A percentile compares a stretch with the other conserved stretches of the same genome.
Evolutionary conservation across 2,888 invertebrate genomes (phyloP).

Genomic region (Lepidocyrtoides sp.): DNA sequence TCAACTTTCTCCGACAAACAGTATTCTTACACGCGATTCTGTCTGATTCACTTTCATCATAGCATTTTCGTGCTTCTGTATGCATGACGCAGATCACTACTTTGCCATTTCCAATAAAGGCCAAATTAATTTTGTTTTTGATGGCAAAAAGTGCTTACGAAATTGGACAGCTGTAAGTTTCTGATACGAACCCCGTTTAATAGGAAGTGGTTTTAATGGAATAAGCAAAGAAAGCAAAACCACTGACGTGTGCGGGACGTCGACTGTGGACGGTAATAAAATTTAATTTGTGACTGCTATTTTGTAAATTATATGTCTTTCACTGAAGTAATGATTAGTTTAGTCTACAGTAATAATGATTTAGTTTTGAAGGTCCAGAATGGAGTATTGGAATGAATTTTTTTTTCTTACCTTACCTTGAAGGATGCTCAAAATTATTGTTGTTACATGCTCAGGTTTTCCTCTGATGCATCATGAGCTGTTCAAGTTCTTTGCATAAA

Average conservation of each 20-base stretch:
- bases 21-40: slow-evolving; percentile 49
- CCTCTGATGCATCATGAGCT: too few relatives aligned
- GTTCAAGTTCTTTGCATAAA: too few relatives aligned
- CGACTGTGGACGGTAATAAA: background rate
- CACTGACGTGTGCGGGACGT: background rate
- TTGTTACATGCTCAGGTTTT: too few relatives aligned
- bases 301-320: background rate
- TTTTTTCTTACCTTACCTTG: too few relatives aligned
- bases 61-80: too few relatives aligned
- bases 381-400: background rate
- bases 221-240: background rate
- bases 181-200: background rate
- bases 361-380: slow-evolving; percentile 23
- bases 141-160: background rate
- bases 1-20: slow-evolving; percentile 39
- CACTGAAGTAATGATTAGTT: slow-evolving; percentile 1
- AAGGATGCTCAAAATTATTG: too few relatives aligned
- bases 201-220: background rate
- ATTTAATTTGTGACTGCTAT: background rate
- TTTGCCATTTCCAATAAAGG: slow-evolving; percentile 40
- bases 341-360: too few relatives aligned
- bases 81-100: slow-evolving; percentile 30
- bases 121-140: slow-evolving; percentile 31
- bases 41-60: background rate
- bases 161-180: background rate